Conservation (phyloP, 1,140 invertebrate genomes). For the Lerema accius region DNA sequence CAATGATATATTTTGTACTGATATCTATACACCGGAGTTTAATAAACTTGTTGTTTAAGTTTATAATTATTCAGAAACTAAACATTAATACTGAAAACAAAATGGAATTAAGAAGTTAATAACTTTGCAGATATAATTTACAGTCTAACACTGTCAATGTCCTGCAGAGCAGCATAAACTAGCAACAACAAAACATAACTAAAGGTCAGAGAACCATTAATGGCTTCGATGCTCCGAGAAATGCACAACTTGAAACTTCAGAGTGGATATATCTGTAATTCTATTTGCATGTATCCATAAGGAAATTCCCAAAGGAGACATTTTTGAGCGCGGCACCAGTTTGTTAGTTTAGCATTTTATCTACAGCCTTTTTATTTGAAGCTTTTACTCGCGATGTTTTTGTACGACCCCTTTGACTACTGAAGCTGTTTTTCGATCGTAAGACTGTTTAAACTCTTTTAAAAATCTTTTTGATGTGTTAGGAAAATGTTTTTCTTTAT, state of each 20-base stretch:
- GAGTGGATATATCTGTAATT: slow-evolving; percentile 5
- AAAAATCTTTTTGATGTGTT: no score
- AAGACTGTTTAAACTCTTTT: background rate
- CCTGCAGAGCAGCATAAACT: no score
- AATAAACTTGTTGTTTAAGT: no score
- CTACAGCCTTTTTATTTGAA: slow-evolving; percentile 12
- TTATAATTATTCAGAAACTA: no score
- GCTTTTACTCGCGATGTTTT: background rate
- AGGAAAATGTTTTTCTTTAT: no score
- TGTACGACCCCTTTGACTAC: background rate
- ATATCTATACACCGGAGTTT: no score
- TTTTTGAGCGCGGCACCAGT: slow-evolving; percentile 13
- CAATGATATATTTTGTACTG: no score
- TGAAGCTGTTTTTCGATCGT: background rate
- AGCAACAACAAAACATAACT: slow-evolving; percentile 2
- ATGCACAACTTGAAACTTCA: slow-evolving; percentile 23
- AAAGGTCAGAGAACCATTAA: slow-evolving; percentile 22
- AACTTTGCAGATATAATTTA: no score
- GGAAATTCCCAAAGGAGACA: slow-evolving; percentile 19
- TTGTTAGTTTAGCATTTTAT: slow-evolving; percentile 26
- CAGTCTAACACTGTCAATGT: no score
- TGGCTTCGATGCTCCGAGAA: background rate
- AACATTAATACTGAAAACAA: no score
- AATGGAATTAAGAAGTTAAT: no score
- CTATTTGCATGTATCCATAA: slow-evolving; percentile 31